Evolutionary conservation across 2,113 vertebrate genomes (phyloP), one percentile per base, ranked within the genome.

Genomic region (Sturnira hondurensis): DNA sequence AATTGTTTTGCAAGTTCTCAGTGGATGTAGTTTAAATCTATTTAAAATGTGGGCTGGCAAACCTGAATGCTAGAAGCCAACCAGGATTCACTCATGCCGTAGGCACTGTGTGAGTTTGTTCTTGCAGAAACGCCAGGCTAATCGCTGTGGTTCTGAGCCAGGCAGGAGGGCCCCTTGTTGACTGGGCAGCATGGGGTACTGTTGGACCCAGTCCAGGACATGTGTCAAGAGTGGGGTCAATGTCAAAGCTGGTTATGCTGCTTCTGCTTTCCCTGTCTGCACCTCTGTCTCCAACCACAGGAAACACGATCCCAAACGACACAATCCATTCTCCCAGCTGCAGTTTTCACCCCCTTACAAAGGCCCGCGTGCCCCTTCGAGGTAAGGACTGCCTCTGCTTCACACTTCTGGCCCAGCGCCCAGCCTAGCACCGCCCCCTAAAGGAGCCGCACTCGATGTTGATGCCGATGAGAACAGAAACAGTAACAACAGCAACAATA

Each of bases 351-450:
- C 38, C 85, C 38, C 36, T 63, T 67, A 2, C 4, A n/a, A 52
- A 90, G 6, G 43, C 19, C 76, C 38, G 5, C 6, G 0, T 11
- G 4, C 3, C 73, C 50, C 56, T 74, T 24, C 31, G 36, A 28
- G 4, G 68, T 24, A 47, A 52, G 56, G 22, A 43, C 3, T 1
- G 15, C 61, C 36, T 43, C 33, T 82, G 56, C 33, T 26, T 36
- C 3, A 0, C 2, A 0, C 10, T 31, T 7, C 73, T 68, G 45
- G 36, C 91, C 78, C 31, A 5, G 73, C 0, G 31, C 50, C 58
- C 58, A 52, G 19, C 41, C 8, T 2, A 5, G 36, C 2, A 1
- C 36, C 1, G 4, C 7, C 58, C 13, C 45, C 3, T 22, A 1
- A 45, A 17, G 31, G 47, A 7, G 26, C 5, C 47, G 13, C 33